Percentiles rank a stretch among this genome's conserved stretches.
Conservation (phyloP, 2,888 invertebrate genomes). For the Mesopsocus fuscifrons region DNA sequence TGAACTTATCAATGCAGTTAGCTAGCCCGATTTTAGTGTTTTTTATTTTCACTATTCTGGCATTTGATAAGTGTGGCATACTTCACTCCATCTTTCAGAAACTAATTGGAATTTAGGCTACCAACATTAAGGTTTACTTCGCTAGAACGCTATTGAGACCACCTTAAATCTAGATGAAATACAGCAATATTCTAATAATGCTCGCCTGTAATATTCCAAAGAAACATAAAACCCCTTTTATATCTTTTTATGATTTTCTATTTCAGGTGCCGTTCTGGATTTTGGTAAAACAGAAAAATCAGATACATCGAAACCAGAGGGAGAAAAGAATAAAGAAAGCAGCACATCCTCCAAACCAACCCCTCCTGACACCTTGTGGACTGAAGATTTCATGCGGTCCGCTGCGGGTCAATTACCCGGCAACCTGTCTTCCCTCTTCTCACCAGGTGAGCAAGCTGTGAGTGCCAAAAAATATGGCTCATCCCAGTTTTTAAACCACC, state of each 20-base stretch:
- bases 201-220: too few species aligned
- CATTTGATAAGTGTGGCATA: too few species aligned
- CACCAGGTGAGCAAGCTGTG: slow-evolving; percentile 2
- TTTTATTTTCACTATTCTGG: neutral
- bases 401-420: neutral
- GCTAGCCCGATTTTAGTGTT: too few species aligned
- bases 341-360: neutral
- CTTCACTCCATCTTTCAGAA: too few species aligned
- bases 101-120: too few species aligned
- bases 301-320: neutral
- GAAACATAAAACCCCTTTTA: too few species aligned
- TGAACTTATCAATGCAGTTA: too few species aligned
- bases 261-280: slow-evolving; percentile 6
- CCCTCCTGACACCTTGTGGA: slow-evolving; percentile 8
- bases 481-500: neutral
- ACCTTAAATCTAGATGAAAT: too few species aligned
- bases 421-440: neutral
- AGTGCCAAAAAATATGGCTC: neutral
- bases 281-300: neutral
- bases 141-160: too few species aligned
- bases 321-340: neutral
- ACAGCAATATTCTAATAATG: too few species aligned
- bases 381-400: neutral
- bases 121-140: too few species aligned
- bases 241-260: neutral